Evolutionary conservation across 2,888 invertebrate species (phyloP), one percentile per base, ranked within the genome.

Genomic region (Drosophila antonietae): DNA sequence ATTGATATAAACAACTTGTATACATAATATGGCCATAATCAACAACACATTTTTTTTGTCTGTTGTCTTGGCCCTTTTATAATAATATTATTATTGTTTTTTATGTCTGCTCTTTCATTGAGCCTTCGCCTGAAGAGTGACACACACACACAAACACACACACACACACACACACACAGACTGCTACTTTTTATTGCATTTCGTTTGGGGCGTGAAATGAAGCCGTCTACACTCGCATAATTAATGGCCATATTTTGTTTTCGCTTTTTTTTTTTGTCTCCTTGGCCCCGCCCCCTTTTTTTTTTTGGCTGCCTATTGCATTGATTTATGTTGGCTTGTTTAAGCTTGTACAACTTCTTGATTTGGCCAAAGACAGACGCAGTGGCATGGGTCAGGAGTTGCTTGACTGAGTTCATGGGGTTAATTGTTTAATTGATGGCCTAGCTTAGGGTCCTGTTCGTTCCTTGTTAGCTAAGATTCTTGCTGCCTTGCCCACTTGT

Each of bases 1-100:
- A 64, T 15, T 58, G 73, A 56, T 51, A 66, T 52, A 62, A 69
- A 55, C 76, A 66, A 65, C 75, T 75, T 88, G 81, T 83, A 72
- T 73, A 83, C 83, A 86, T 88, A 83, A 83, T 83, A 75, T 69
- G 78, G 61, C 75, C 68, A 88, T 83, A 83, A 83, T 83, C 81
- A 83, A 83, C 81, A 71, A 61, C 52, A 67, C 52, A 71, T 74
- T 55, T 63, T 47, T 46, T 62, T 44, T 39, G 49, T 35, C 46
- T 20, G 20, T 20, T 33, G 20, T 20, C 62, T 39, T 20, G 28
- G 28, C 28, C 55, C 55, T 23, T 49, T 28, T 33, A 33, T 55
- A 31, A 53, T 53, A 39, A 23, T 53, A 28, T 59, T 10, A 9
- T 56, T 57, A 51, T 60, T 46, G 60, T 52, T 66, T 33, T 53